phyloP scores from a whole-genome alignment of 1,140 invertebrate genomes.

The Heterodera schachtii region DNA sequence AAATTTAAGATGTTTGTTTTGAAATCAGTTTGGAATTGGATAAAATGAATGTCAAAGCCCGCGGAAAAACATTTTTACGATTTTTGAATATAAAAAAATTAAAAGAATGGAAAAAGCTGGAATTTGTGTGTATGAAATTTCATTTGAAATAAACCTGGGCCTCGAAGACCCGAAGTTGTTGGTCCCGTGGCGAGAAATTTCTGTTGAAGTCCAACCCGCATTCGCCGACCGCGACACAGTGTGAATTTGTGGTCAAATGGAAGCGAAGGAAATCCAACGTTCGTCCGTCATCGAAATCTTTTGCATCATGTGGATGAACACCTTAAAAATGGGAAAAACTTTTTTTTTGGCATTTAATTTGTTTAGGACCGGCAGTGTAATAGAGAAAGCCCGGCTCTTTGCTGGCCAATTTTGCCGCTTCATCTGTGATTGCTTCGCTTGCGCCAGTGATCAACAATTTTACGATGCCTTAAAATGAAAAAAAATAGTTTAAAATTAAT shows the following conservation, averaged over 20 bases:
- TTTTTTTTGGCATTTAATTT: background rate
- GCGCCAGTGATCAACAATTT: conserved; percentile 92
- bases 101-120: no score
- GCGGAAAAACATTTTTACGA: no score
- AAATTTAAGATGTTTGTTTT: background rate
- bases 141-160: conserved; percentile 75
- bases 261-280: conserved; percentile 23
- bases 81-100: no score
- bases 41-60: no score
- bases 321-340: conserved; percentile 68
- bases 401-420: conserved; percentile 69
- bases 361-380: conserved; percentile 79
- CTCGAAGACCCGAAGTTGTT: conserved; percentile 83
- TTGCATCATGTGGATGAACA: conserved; percentile 92
- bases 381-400: conserved; percentile 82
- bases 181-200: conserved; percentile 85
- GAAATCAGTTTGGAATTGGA: no score
- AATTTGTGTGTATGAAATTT: background rate
- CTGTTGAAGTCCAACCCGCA: conserved; percentile 91
- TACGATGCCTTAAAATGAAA: conserved; percentile 75
- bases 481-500: conserved; percentile 3
- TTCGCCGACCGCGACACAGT: conserved; percentile 88
- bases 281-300: conserved; percentile 77
- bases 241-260: conserved; percentile 69
- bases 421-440: conserved; percentile 83